phyloP scores from a whole-genome alignment of 2,797 vertebrate species.

The Semotilus atromaculatus region DNA sequence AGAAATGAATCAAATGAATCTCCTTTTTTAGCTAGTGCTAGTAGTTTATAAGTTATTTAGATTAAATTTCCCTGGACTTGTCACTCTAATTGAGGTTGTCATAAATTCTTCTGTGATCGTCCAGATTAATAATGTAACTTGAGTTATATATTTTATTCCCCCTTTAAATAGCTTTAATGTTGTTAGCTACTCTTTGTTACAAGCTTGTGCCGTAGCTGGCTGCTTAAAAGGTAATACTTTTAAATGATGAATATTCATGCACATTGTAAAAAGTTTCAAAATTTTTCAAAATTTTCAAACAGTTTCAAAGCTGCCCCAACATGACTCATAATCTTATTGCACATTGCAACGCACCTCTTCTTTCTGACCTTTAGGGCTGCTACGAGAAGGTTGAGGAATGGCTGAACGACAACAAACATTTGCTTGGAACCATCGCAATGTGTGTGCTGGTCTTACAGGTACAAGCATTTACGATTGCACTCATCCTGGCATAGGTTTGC shows the following conservation, averaged over 20 bases:
- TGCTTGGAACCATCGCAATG: slow-evolving; percentile 93
- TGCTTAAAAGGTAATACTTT: not conserved
- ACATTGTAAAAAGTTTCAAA: too few relatives aligned
- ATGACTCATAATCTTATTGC: not conserved
- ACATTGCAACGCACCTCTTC: not conserved
- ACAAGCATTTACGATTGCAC: slow-evolving; percentile 15
- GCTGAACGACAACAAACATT: slow-evolving; percentile 94
- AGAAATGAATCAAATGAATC: not conserved
- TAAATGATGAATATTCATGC: not conserved
- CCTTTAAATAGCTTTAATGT: not conserved
- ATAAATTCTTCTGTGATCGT: not conserved
- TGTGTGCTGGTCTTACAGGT: slow-evolving; percentile 96
- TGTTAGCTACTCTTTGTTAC: not conserved
- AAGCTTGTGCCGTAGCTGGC: not conserved
- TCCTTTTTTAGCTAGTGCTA: not conserved
- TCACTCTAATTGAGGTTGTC: not conserved
- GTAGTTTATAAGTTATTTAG: not conserved
- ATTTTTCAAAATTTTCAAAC: too few relatives aligned
- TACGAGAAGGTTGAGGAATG: slow-evolving; percentile 93
- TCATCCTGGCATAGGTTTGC: not conserved
- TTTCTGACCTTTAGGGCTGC: slow-evolving; percentile 80
- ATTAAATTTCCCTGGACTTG: not conserved
- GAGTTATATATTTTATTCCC: not conserved
- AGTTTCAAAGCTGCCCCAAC: not conserved
- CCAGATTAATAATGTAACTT: not conserved